Conservation (phyloP, 35 echinoderm and acorn worm genomes). For the Ptychodera flava region DNA sequence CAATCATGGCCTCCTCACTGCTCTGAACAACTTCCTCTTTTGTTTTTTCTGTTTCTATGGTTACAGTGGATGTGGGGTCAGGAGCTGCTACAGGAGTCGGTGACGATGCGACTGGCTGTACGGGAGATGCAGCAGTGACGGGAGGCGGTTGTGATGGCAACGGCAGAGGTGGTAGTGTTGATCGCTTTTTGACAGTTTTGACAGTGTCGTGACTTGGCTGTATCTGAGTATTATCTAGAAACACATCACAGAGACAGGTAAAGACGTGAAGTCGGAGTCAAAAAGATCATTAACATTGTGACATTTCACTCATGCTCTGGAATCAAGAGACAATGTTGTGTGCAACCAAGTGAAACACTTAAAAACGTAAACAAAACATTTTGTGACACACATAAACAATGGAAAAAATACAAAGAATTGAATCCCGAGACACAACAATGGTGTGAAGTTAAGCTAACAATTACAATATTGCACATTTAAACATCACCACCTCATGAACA, state of each 20-base stretch:
- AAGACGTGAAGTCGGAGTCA: neutral
- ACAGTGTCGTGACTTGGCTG: neutral
- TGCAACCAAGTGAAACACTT: no score
- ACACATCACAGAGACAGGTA: neutral
- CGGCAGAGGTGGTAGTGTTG: neutral
- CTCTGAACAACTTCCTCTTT: neutral
- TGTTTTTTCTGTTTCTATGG: neutral
- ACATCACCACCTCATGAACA: no score
- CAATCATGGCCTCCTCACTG: neutral
- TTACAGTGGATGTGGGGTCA: neutral
- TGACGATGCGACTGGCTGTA: neutral
- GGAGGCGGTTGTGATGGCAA: neutral
- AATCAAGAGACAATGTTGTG: no score
- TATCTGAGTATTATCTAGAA: neutral
- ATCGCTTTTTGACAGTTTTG: neutral
- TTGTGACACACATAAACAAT: no score
- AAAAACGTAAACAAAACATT: no score
- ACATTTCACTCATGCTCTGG: no score
- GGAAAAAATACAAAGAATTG: no score
- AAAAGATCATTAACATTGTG: no score
- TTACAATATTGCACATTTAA: no score
- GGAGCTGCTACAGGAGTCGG: neutral
- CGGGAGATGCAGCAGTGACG: neutral
- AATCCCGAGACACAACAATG: no score
- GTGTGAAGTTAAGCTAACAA: no score